Base-by-base conservation (phyloP, 2,797 vertebrate genomes). In the Scleropages formosus region DNA sequence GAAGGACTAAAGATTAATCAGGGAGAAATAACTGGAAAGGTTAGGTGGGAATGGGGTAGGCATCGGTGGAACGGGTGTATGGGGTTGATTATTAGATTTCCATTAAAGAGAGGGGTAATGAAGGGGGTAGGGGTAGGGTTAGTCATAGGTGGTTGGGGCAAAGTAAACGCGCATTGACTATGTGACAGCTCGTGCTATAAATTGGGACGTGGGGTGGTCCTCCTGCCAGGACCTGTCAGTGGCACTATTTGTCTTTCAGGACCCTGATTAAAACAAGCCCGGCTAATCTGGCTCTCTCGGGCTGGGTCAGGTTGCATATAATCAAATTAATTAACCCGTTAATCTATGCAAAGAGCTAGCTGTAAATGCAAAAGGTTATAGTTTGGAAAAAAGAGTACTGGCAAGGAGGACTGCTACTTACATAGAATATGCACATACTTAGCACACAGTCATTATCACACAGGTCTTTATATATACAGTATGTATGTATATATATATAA, bases 291-390 rank as follows among this genome's bases (percentile, higher is more conserved):
- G 1, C 39, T 46, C 66, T 8, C 12, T 44, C 18, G 11, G 24
- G 66, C 20, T 49, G 18, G 44, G 63, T 66, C 39, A 15, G 16
- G 13, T 24, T 20, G 66, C 13, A 2, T 4, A 68, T 46, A 68
- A 69, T 69, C 66, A 24, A 69, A 69, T 69, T 47, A 20, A 51
- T 69, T 49, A 16, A 47, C 44, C 69, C n/a, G 11, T 51, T 26
- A 51, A 51, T 69, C 67, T 49, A 22, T 51, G 20, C 10, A n/a
- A 67, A 22, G 18, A 46, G 67, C 47, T 49, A 69, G 44, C 47
- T 2, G 24, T 26, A 69, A 69, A 69, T 24, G 46, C n/a, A 11
- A 39, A 39, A 39, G 31, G 31, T 39, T 6, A 39, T 6, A 2
- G 31, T 6, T 39, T 39, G 31, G 63, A 31, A 31, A 26, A 27